Evolutionary conservation across 2,113 vertebrate genomes (phyloP), one percentile per base, ranked within the genome.

Genomic region (Stigmatopora nigra): DNA sequence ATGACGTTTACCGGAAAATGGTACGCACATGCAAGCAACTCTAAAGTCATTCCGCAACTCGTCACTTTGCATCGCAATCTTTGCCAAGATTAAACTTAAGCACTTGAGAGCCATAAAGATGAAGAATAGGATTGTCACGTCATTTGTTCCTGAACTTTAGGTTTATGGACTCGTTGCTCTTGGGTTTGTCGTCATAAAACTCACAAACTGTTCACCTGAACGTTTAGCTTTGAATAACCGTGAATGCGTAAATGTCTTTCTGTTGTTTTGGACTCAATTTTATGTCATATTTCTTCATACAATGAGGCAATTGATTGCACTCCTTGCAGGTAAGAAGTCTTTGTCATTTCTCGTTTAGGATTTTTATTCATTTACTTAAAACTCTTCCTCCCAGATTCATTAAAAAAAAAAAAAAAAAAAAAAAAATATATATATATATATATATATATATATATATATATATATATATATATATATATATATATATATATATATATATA

Each of bases 251-350:
- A 41, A 41, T 25, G 59, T 51, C 17, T 41, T 49, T 16, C 16
- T 19, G 25, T 64, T 57, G 13, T 41, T 60, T 60, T 59, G 46
- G 44, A 58, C 66, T 59, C 38, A 61, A 7, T 4, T 38, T 1
- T 22, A 3, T 61, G 22, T 49, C n/a, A 35, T 46, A 14, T 52
- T 65, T 59, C 67, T 63, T 4, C 63, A 79, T 70, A 67, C 56
- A 19, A 90, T 89, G 89, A 80, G 73, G 73, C 17, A 25, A 17
- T 46, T 79, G 31, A 16, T 82, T 16, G 14, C 78, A 57, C 62
- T 84, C 13, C 70, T 89, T 6, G 62, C 84, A 61, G 87, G 90
- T 91, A 85, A 87, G 81, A 51, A 31, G 5, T 56, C 20, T 53
- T 13, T 20, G 52, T 5, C 53, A 14, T 7, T 7, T 4, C 38